Base-by-base conservation (phyloP, 2,797 vertebrate genomes). In the Danio tinwini region DNA sequence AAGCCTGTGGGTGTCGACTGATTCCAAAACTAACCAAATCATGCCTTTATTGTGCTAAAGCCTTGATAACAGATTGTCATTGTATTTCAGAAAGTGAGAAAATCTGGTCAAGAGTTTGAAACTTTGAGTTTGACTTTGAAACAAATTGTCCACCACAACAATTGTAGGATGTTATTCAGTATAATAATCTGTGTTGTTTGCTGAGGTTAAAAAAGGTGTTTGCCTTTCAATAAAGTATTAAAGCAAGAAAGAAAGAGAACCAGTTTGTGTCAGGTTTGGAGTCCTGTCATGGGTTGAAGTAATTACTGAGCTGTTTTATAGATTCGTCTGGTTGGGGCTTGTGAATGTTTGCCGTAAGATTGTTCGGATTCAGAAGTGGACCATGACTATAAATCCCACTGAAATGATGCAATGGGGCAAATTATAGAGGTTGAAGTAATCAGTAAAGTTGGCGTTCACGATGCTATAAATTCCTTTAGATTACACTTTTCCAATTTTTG, bases 221-320 rank as follows among this genome's bases (percentile, higher is more conserved):
- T 70, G 39, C 53, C 42, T 52, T 62, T 52, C 11, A 47, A 8
- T 44, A 11, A 52, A 39, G 14, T 10, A 63, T 11, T 73, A n/a
- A 39, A 50, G 29, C 11, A 44, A 44, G 7, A 56, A 39, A 67
- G 6, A 72, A 70, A 49, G 11, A 14, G 17, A 68, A 69, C 14
- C 19, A 71, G 64, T 29, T 58, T 84, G 84, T 82, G 85, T 72
- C 19, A 73, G 86, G 70, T 78, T 73, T 40, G 50, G 81, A 73
- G 83, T 87, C 73, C 77, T 85, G 79, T 84, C 69, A 69, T 86
- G 89, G 40, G 91, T 91, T 92, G 90, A 88, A 93, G 91, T 92
- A 89, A 92, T 93, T 93, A 93, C 89, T 84, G 87, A 52, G 63
- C 45, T 74, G 75, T 90, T 92, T 93, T 91, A 92, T 87, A 86